Conservation (phyloP, 2,797 vertebrate genomes). For the Remorina albescens region DNA sequence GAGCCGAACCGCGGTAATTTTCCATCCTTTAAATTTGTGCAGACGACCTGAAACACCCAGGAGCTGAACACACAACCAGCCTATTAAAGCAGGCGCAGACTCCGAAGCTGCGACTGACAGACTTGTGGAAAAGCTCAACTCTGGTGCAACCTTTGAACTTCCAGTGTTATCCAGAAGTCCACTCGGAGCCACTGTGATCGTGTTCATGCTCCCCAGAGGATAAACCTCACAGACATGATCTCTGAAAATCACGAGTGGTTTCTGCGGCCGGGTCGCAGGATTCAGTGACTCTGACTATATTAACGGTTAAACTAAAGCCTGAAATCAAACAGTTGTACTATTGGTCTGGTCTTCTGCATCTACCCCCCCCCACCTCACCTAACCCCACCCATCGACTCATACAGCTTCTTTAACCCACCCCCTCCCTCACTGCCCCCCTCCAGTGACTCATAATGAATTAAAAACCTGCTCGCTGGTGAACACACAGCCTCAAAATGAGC, state of each 20-base stretch:
- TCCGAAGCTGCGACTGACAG: too few species aligned
- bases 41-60: not conserved
- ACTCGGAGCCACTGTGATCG: too few species aligned
- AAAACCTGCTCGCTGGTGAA: slow-evolving; percentile 45
- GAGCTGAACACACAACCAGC: too few species aligned
- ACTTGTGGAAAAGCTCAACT: too few species aligned
- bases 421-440: slow-evolving; percentile 10
- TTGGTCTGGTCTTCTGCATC: not conserved
- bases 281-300: too few species aligned
- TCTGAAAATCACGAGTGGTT: not conserved
- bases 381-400: not conserved
- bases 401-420: slow-evolving; percentile 8
- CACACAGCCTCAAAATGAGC: slow-evolving; percentile 53
- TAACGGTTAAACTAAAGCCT: not conserved
- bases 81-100: too few species aligned
- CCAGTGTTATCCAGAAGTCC: too few species aligned
- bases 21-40: not conserved
- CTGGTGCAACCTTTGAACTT: too few species aligned
- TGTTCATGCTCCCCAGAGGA: not conserved
- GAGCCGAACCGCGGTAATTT: not conserved
- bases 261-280: too few species aligned
- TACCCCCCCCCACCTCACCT: not conserved
- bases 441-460: slow-evolving; percentile 64
- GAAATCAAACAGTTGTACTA: not conserved
- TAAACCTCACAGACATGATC: not conserved